phyloP scores from a whole-genome alignment of 2,797 vertebrate genomes.

The Cyprinodon diabolis region DNA sequence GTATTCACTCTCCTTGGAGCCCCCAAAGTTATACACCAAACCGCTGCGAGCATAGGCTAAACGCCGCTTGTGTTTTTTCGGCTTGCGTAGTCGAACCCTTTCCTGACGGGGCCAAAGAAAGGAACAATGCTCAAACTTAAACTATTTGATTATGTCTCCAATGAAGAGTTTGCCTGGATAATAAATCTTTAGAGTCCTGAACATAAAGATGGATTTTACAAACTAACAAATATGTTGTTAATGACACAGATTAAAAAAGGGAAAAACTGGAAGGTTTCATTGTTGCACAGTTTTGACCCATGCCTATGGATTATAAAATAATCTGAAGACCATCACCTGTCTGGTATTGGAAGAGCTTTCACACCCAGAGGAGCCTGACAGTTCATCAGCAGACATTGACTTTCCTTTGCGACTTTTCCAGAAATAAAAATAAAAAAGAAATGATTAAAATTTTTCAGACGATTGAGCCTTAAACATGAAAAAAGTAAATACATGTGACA shows the following conservation, averaged over 20 bases:
- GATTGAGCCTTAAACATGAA: not conserved
- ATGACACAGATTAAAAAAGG: not conserved
- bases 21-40: conserved; percentile 69
- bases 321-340: conserved; percentile 64
- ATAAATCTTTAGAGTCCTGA: conserved; percentile 16
- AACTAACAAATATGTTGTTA: conserved; percentile 1
- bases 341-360: conserved; percentile 73
- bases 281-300: not conserved
- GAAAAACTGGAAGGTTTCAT: not conserved
- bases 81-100: conserved; percentile 57
- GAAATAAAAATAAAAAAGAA: conserved; percentile 7
- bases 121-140: conserved; percentile 51
- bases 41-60: conserved; percentile 80
- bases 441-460: not conserved
- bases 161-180: conserved; percentile 18
- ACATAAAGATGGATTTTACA: conserved; percentile 15
- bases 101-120: conserved; percentile 72
- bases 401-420: conserved; percentile 65
- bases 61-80: conserved; percentile 74
- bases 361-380: conserved; percentile 78
- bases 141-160: conserved; percentile 15
- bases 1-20: conserved; percentile 75
- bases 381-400: conserved; percentile 83
- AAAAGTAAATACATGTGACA: not conserved
- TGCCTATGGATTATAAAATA: conserved; percentile 3